A percentile compares a stretch with the other conserved stretches of the same genome.
These are phyloP conservation scores for Fulmarus glacialis DNA, from an alignment of 2,113 vertebrate genomes.

Conservation along the genomic window DNA sequence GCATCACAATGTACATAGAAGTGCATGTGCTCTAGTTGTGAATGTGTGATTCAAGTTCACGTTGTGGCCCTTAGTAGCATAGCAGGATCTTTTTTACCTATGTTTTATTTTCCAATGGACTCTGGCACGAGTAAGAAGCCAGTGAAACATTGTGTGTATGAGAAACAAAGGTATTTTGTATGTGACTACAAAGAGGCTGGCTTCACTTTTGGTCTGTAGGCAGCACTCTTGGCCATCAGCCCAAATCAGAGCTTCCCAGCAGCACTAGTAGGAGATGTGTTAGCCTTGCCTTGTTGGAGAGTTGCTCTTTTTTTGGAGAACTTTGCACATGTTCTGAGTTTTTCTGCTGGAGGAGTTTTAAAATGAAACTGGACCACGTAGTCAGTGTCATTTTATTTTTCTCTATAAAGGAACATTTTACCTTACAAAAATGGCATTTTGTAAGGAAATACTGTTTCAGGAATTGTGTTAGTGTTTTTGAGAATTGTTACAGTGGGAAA, in stretches of 20 bases:
- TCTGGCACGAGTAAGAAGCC: not conserved
- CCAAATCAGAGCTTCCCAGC: not conserved
- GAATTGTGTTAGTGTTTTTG: not conserved
- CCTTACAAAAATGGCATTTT: not conserved
- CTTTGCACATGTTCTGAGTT: not conserved
- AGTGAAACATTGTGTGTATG: not conserved
- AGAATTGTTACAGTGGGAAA: not conserved
- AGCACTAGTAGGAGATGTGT: not conserved
- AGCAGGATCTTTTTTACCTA: not conserved
- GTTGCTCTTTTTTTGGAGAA: not conserved
- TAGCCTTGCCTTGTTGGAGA: not conserved
- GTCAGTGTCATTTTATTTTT: not conserved
- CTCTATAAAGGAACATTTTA: not conserved
- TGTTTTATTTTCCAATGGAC: not conserved
- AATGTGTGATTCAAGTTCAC: not conserved
- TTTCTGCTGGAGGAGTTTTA: not conserved
- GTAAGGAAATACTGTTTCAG: not conserved
- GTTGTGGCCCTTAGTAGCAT: fast-evolving
- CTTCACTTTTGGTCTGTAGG: not conserved
- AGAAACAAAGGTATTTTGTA: not conserved
- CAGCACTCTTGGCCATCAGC: not conserved
- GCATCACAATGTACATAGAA: fast-evolving
- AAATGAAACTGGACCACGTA: fast-evolving
- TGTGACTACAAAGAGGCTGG: not conserved
- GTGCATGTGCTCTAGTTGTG: not conserved